Evolutionary conservation across 2,113 vertebrate genomes (phyloP).

Genomic region (Pangasianodon hypophthalmus): DNA sequence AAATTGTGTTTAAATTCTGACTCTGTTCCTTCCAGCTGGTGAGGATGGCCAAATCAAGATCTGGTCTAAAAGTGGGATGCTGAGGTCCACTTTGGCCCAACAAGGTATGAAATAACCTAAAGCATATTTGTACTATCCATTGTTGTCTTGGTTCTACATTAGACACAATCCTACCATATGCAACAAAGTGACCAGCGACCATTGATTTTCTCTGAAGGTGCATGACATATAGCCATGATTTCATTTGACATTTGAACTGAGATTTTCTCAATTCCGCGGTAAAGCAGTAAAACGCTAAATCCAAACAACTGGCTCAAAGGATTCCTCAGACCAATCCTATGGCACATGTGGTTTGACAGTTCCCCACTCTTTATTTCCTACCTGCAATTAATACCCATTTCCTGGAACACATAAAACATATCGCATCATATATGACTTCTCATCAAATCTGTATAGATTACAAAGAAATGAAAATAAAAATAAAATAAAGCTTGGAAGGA

Average conservation of each 20-base stretch:
- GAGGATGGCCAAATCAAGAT: constrained; percentile 98
- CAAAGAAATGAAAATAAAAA: no score
- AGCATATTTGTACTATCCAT: not conserved
- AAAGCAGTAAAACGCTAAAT: not conserved
- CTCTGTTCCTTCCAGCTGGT: constrained; percentile 77
- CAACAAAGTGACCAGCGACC: not conserved
- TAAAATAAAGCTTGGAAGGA: not conserved
- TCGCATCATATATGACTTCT: not conserved
- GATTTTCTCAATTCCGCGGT: not conserved
- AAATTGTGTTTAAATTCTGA: not conserved
- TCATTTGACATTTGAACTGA: not conserved
- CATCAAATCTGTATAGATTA: not conserved
- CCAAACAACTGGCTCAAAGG: not conserved
- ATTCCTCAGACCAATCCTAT: not conserved
- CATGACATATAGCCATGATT: not conserved
- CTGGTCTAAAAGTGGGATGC: constrained; percentile 98
- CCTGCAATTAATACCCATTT: not conserved
- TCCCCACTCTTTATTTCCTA: not conserved
- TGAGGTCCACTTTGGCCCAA: constrained; percentile 90
- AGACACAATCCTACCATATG: not conserved
- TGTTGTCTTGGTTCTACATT: not conserved
- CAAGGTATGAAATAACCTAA: constrained; percentile 78
- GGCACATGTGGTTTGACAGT: not conserved
- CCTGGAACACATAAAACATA: not conserved
- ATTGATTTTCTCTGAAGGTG: not conserved